These are phyloP conservation scores for Notoglanidium macrostoma DNA, from an alignment of 2,797 vertebrate genomes.

Conservation along the genomic window DNA sequence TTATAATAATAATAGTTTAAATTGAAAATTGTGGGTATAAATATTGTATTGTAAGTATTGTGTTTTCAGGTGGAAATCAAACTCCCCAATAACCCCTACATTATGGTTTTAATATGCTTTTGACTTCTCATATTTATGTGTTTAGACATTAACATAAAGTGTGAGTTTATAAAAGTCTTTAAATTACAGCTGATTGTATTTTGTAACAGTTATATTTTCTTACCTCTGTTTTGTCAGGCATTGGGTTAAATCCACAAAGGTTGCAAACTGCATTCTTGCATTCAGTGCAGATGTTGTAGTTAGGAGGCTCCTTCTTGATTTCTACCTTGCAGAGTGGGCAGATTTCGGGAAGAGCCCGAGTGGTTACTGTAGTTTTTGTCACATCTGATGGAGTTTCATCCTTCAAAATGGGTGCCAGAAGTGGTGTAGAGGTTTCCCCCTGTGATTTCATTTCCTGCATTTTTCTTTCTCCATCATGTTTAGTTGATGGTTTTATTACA, in stretches of 20 bases:
- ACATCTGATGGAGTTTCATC: conserved; percentile 51
- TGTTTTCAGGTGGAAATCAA: background rate
- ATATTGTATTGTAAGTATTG: background rate
- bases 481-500: conserved; percentile 49
- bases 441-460: conserved; percentile 50
- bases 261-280: conserved; percentile 91
- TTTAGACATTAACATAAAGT: background rate
- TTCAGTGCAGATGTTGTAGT: conserved; percentile 88
- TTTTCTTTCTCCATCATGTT: conserved; percentile 35
- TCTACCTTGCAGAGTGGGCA: conserved; percentile 91
- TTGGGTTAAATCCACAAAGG: conserved; percentile 95
- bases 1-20: too few relatives aligned
- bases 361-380: conserved; percentile 51
- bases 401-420: conserved; percentile 59
- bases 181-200: background rate
- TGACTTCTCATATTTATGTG: background rate
- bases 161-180: background rate
- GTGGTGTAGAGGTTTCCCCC: conserved; percentile 35
- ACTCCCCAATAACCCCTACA: background rate
- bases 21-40: background rate
- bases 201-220: conserved; percentile 49
- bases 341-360: conserved; percentile 59
- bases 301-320: conserved; percentile 83
- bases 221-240: conserved; percentile 87
- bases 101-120: background rate